phyloP scores from a whole-genome alignment of 2,113 vertebrate genomes.

The Oophaga pumilio region DNA sequence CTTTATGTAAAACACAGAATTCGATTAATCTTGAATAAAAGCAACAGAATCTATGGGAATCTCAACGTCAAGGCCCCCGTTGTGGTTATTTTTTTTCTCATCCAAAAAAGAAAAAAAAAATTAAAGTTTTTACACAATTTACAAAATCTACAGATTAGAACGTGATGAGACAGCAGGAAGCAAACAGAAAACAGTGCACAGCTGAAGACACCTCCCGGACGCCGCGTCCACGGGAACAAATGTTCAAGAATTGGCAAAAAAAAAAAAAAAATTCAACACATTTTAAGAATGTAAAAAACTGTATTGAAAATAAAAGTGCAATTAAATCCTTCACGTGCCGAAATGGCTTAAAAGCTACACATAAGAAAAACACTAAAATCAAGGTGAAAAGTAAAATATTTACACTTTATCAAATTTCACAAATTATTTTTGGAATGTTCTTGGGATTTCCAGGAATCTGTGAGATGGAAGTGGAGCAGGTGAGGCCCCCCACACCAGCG shows the following conservation, averaged over 20 bases:
- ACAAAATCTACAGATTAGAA: slow-evolving; percentile 21
- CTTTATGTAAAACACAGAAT: not conserved
- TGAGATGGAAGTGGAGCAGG: not conserved
- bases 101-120: not conserved
- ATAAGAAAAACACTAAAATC: not conserved
- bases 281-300: not conserved
- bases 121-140: slow-evolving; percentile 23
- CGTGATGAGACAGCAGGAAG: not conserved
- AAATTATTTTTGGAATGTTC: slow-evolving; percentile 28
- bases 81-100: not conserved
- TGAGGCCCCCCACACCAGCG: not conserved
- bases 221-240: not conserved
- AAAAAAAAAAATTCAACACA: not conserved
- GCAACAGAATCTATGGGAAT: not conserved
- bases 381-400: not conserved
- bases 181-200: not conserved
- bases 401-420: slow-evolving; percentile 3
- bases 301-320: slow-evolving; percentile 21
- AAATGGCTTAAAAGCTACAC: not conserved
- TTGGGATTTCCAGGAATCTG: not conserved
- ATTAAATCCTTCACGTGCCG: slow-evolving; percentile 34
- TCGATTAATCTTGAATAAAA: not conserved
- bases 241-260: not conserved
- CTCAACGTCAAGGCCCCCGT: not conserved
- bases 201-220: not conserved